These are phyloP conservation scores for Empis stercorea DNA, from an alignment of 2,888 invertebrate species.

Conservation along the genomic window DNA sequence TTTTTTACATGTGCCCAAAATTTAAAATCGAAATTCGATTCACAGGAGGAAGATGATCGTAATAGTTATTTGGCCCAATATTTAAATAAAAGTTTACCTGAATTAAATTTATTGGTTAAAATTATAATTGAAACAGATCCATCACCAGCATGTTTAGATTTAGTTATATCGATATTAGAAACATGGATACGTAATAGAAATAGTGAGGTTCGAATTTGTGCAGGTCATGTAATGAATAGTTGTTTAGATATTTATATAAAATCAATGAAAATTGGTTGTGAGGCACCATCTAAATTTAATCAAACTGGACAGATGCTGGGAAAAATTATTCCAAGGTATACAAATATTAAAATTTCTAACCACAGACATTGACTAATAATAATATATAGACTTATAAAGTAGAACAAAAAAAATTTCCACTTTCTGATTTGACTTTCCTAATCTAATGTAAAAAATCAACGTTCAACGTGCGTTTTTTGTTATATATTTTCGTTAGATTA, in stretches of 20 bases:
- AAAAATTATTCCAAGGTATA: slow-evolving; percentile 48
- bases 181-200: slow-evolving; percentile 56
- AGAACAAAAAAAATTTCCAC: too few species aligned
- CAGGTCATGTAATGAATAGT: slow-evolving; percentile 34
- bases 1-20: slow-evolving; percentile 46
- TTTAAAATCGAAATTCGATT: slow-evolving; percentile 44
- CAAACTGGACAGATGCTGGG: slow-evolving; percentile 62
- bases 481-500: too few species aligned
- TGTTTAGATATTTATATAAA: slow-evolving; percentile 42
- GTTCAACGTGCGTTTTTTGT: too few species aligned
- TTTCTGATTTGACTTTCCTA: too few species aligned
- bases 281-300: slow-evolving; percentile 59
- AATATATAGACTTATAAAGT: too few species aligned
- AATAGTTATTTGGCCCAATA: slow-evolving; percentile 47
- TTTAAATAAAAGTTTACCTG: slow-evolving; percentile 44
- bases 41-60: slow-evolving; percentile 43
- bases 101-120: slow-evolving; percentile 51
- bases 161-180: slow-evolving; percentile 52
- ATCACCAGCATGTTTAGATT: slow-evolving; percentile 57
- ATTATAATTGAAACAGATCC: slow-evolving; percentile 55
- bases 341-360: too few species aligned
- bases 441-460: too few species aligned
- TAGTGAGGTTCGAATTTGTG: slow-evolving; percentile 52
- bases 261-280: slow-evolving; percentile 57
- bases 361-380: too few species aligned